Base-by-base conservation (phyloP, 2,888 invertebrate genomes). In the Hydrotaea diabolus region DNA sequence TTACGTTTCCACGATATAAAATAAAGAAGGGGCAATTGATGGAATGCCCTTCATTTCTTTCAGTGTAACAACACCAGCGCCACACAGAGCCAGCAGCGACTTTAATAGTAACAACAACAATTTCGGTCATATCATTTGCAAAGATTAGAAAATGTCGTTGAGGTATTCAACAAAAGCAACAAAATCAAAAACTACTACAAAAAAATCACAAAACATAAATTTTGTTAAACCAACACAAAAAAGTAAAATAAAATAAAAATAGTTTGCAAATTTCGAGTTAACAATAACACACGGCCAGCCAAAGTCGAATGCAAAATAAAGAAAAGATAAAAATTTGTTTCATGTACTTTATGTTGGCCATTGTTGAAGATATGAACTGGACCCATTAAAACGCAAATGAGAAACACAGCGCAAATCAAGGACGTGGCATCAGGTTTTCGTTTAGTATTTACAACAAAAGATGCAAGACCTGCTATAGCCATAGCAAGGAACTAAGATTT, bases 61-160 rank as follows among this genome's bases (percentile, higher is more conserved):
- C 31, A 31, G 31, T 31, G 31, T 31, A 31, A 4, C 76, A 64
- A 74, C 80, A 83, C 69, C 85, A 83, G 80, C 80, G 62, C 75
- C 81, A 73, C 53, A n/a, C 80, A 13, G 49, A 74, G 73, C 66
- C 57, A 77, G 17, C 62, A 81, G 36, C 80, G 73, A 73, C 77
- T 73, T 13, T 64, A 57, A 75, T 46, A 49, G 36, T n/a, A 77
- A n/a, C 75, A 75, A 82, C 75, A 75, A 82, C 69, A 72, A 83
- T 80, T 72, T 76, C 62, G 26, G 23, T 46, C 53, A 74, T 77
- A 77, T 79, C 74, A 79, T 57, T 69, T 72, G 85, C 73, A 79
- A 79, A 81, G 64, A 83, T 77, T 78, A 59, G 69, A 26, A 62
- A 62, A 72, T 71, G 46, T 71, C 62, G 59, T 39, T 9, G 17